Conservation (phyloP, 2,797 vertebrate species). For the Atherinosoma microstoma region DNA sequence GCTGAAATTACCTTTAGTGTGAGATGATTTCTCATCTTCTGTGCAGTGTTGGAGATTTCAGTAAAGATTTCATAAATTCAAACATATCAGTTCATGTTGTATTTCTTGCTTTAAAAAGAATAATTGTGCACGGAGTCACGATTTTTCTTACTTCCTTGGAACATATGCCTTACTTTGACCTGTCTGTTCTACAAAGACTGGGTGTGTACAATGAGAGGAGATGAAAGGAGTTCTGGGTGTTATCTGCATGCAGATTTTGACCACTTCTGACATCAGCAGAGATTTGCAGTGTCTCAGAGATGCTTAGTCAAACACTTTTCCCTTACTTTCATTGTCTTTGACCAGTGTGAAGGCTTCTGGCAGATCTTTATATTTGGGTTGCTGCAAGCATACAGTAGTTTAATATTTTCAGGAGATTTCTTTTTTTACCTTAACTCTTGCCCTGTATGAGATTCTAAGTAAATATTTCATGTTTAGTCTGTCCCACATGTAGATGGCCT, state of each 20-base stretch:
- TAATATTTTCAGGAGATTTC: slow-evolving; percentile 46
- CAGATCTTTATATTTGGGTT: slow-evolving; percentile 12
- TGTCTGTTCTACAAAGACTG: slow-evolving; percentile 64
- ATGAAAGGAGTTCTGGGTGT: slow-evolving; percentile 51
- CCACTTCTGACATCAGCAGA: slow-evolving; percentile 39
- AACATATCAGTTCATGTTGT: slow-evolving; percentile 10
- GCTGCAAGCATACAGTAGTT: not conserved
- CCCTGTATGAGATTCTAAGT: slow-evolving; percentile 66
- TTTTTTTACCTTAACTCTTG: slow-evolving; percentile 64
- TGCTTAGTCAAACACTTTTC: slow-evolving; percentile 50
- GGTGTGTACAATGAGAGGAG: slow-evolving; percentile 71
- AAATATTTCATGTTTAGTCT: slow-evolving; percentile 82
- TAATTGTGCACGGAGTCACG: slow-evolving; percentile 4
- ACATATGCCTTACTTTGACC: slow-evolving; percentile 52
- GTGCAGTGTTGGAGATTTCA: slow-evolving; percentile 33
- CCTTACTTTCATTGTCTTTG: slow-evolving; percentile 18
- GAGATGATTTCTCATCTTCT: slow-evolving; percentile 62
- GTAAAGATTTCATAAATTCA: slow-evolving; percentile 33
- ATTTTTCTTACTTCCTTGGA: slow-evolving; percentile 40
- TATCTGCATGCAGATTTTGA: slow-evolving; percentile 68
- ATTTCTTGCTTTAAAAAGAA: slow-evolving; percentile 28
- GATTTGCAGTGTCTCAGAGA: slow-evolving; percentile 14
- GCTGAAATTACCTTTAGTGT: slow-evolving; percentile 63
- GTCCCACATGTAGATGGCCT: slow-evolving; percentile 78
- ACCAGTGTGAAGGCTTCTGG: slow-evolving; percentile 36